Evolutionary conservation across 1,140 invertebrate species (phyloP), one percentile per base, ranked within the genome.

Genomic region (Nebria ingens): DNA sequence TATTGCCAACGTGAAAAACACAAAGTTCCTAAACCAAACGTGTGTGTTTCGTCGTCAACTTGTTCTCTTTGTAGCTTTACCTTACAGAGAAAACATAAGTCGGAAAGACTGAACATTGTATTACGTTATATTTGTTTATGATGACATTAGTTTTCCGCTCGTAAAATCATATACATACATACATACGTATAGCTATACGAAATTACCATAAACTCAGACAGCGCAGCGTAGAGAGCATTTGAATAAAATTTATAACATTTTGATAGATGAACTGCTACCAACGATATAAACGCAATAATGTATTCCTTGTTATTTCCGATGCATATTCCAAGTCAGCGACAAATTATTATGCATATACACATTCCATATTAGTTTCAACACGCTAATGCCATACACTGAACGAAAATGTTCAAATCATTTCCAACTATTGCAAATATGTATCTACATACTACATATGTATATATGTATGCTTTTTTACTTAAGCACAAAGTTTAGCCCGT

Each of bases 51-150:
- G 25, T 45, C 17, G 40, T 45, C 40, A 45, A 45, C 40, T 9
- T 45, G n/a, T 34, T 45, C 6, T 6, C 25, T 4, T 6, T 29
- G 25, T 29, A 4, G 25, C 25, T 4, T 29, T 29, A 13, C 13
- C 25, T 4, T 29, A 6, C 25, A 29, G 25, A 29, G 13, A 29
- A 29, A 45, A 17, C 40, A 17, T n/a, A 17, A 45, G 40, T 45
- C 40, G 17, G 15, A 3, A 9, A 17, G 17, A 45, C 9, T 17
- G 40, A 45, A 45, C 40, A 45, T 12, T 12, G 40, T 45, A 17
- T 12, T 45, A 45, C 40, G 17, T 45, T 45, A 45, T 17, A 45
- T 45, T 45, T 45, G 40, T 45, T 45, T 45, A 45, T 45, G 40
- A n/a, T n/a, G n/a, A 45, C 40, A 17, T 45, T 45, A 17, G 40